Base-by-base conservation (phyloP, 2,888 invertebrate species). In the Frankliniella intonsa region DNA sequence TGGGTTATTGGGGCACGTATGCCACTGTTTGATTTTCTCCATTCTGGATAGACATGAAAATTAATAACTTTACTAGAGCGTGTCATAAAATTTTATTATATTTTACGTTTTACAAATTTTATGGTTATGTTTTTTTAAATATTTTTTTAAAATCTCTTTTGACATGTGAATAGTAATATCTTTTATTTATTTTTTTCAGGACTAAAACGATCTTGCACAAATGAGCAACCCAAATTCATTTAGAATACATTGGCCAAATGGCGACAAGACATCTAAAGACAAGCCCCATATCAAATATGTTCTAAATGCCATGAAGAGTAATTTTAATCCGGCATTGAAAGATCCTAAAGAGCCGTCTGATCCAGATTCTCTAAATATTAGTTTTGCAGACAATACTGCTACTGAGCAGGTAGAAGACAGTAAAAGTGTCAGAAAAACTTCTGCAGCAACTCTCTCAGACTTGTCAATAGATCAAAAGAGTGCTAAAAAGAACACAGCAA, bases 211-310 rank as follows among this genome's bases (percentile, higher is more conserved):
- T 38, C 69, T 10, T 3, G 25, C 25, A 22, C 11, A 76, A 76
- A 76, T 76, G 69, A 76, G 69, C 25, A 76, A 76, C 69, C 69
- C 69, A 22, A 76, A 76, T 12, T 76, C 22, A 9, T 76, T 76
- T 22, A 9, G 69, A 9, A 76, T 76, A 25, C 12, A 22, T 25
- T 76, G 22, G 22, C 22, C 22, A 22, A 25, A 76, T 76, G 69
- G 22, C 12, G 22, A 22, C 22, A 76, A 76, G 25, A 9, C 69
- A 12, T 22, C 69, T 9, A 22, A 76, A 76, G 69, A 76, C 11
- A 76, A 76, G 25, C 69, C 69, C 9, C 69, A 76, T 12, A 76
- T 76, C 69, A 76, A 76, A 12, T 76, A 22, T 76, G 69, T 76
- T 76, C 69, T 76, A 1, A 76, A 22, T 76, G 69, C 69, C 25